phyloP scores from a whole-genome alignment of 1,140 invertebrate genomes.

The Drosophila leontia region DNA sequence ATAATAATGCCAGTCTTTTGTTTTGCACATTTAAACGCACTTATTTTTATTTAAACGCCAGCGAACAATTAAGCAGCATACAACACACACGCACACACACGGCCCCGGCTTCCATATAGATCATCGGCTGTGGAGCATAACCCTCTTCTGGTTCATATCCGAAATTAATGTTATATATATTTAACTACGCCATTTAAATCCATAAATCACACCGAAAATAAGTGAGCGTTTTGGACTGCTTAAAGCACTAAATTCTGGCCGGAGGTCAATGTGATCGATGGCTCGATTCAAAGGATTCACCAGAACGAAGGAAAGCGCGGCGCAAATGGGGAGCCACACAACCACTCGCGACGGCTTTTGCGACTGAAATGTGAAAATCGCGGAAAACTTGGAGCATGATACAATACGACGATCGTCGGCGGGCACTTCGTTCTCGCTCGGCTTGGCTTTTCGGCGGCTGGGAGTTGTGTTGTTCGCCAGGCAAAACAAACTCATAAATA shows the following conservation, averaged over 20 bases:
- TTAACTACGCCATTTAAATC: slow-evolving; percentile 28
- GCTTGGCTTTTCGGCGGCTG: slow-evolving; percentile 20
- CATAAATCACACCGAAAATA: slow-evolving; percentile 40
- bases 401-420: slow-evolving; percentile 44
- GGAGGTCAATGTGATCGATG: slow-evolving; percentile 56
- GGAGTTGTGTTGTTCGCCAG: slow-evolving; percentile 23
- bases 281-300: slow-evolving; percentile 15
- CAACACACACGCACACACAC: slow-evolving; percentile 16
- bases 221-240: slow-evolving; percentile 18
- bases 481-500: slow-evolving; percentile 40
- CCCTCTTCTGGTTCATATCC: slow-evolving; percentile 45
- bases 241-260: background rate
- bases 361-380: slow-evolving; percentile 78
- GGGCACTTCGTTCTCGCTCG: slow-evolving; percentile 17
- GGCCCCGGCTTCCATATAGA: slow-evolving; percentile 36
- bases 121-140: slow-evolving; percentile 69
- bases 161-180: slow-evolving; percentile 47
- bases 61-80: slow-evolving; percentile 48
- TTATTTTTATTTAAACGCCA: slow-evolving; percentile 71
- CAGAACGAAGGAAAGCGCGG: background rate
- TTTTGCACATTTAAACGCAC: slow-evolving; percentile 71
- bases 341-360: slow-evolving; percentile 57
- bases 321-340: slow-evolving; percentile 15
- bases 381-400: slow-evolving; percentile 66
- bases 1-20: slow-evolving; percentile 61